Conservation (phyloP, 2,888 invertebrate genomes). For the Phasia obesa region DNA sequence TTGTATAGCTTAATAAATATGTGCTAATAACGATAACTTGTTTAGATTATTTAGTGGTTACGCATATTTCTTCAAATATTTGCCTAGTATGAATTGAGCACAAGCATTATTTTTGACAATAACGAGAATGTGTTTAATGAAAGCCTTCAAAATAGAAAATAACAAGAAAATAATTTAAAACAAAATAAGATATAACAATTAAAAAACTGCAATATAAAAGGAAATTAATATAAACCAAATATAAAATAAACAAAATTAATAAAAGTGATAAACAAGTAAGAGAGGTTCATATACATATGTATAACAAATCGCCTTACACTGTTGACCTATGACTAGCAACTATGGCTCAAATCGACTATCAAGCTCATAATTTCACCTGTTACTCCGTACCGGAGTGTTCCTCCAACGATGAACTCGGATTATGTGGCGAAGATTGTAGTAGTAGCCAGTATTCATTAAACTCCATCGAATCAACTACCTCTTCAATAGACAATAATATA, state of each 20-base stretch:
- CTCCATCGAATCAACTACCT: constrained; percentile 74
- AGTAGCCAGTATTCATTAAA: constrained; percentile 73
- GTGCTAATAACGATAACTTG: too few relatives aligned
- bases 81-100: too few relatives aligned
- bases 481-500: constrained; percentile 76
- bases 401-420: constrained; percentile 74
- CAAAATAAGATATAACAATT: neutral
- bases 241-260: neutral
- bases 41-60: too few relatives aligned
- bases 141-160: neutral
- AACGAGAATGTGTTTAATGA: too few relatives aligned
- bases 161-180: constrained; percentile 15
- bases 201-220: constrained; percentile 24
- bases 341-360: constrained; percentile 79
- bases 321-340: neutral
- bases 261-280: neutral
- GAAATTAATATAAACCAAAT: neutral
- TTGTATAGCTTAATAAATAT: too few relatives aligned
- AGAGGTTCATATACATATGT: too few relatives aligned
- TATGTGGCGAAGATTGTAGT: constrained; percentile 46
- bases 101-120: too few relatives aligned
- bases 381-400: constrained; percentile 81
- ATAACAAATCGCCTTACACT: too few relatives aligned
- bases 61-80: too few relatives aligned
- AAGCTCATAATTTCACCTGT: constrained; percentile 79